phyloP scores from a whole-genome alignment of 2,113 vertebrate genomes.

The Brachypodius melanocephalos region DNA sequence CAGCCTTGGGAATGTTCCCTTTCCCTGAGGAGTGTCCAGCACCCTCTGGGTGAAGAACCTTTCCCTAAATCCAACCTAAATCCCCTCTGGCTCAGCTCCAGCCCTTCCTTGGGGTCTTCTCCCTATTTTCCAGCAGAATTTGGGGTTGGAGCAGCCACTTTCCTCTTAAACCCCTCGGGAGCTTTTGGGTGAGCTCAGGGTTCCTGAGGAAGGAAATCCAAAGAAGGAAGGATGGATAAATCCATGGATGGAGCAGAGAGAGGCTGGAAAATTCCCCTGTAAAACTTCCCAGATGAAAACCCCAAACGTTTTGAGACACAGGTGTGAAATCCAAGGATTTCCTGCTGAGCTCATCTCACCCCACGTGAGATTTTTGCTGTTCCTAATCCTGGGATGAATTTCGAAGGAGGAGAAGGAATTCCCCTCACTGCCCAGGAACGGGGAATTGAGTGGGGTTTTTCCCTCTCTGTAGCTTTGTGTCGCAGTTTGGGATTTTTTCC shows the following conservation, averaged over 20 bases:
- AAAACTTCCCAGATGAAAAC: neutral
- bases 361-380: neutral
- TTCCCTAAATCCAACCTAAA: neutral
- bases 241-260: too few species aligned
- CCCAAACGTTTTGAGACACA: neutral
- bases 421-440: neutral
- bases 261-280: neutral
- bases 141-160: neutral
- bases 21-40: too few species aligned
- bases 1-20: neutral
- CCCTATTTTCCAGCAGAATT: neutral
- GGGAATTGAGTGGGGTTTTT: neutral
- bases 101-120: neutral
- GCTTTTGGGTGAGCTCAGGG: fast-evolving
- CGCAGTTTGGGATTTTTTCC: neutral
- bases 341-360: neutral
- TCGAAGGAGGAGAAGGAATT: neutral
- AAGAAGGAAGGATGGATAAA: neutral
- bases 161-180: neutral
- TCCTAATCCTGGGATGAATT: neutral
- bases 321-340: neutral
- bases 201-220: neutral
- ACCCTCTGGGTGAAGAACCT: neutral
- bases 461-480: fast-evolving
- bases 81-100: neutral